These are phyloP conservation scores for Lytechinus variegatus DNA, from an alignment of 35 echinoderm and acorn worm species.

Conservation along the genomic window DNA sequence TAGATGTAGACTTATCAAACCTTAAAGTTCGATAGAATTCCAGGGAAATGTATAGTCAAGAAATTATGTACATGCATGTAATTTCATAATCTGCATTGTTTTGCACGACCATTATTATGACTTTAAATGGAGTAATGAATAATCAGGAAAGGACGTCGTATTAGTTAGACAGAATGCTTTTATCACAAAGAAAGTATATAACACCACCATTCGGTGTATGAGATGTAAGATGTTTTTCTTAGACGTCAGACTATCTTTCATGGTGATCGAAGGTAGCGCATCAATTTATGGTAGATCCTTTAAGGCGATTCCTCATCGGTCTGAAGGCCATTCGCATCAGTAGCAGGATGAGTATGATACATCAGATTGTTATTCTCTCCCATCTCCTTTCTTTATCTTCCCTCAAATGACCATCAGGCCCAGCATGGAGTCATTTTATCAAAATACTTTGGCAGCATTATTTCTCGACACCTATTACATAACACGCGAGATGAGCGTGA, in stretches of 20 bases:
- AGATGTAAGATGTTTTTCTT: not conserved
- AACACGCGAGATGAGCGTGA: conserved; percentile 9
- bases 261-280: not conserved
- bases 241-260: not conserved
- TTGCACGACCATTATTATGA: too few species aligned
- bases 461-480: conserved; percentile 38
- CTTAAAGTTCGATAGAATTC: not conserved
- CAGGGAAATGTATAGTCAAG: too few species aligned
- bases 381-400: not conserved
- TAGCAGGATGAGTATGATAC: not conserved
- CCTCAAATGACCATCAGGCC: not conserved
- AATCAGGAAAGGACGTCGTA: not conserved
- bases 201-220: not conserved
- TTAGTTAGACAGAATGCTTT: not conserved
- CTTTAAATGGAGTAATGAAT: not conserved
- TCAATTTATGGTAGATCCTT: not conserved
- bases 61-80: too few species aligned
- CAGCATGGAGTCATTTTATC: conserved; percentile 5
- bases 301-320: not conserved
- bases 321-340: not conserved
- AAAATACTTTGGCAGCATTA: not conserved
- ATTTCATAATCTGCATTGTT: too few species aligned
- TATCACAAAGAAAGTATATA: not conserved
- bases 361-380: not conserved
- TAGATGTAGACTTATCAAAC: not conserved